Evolutionary conservation across 1,140 invertebrate genomes (phyloP).

Genomic region (Ceratina japonica): DNA sequence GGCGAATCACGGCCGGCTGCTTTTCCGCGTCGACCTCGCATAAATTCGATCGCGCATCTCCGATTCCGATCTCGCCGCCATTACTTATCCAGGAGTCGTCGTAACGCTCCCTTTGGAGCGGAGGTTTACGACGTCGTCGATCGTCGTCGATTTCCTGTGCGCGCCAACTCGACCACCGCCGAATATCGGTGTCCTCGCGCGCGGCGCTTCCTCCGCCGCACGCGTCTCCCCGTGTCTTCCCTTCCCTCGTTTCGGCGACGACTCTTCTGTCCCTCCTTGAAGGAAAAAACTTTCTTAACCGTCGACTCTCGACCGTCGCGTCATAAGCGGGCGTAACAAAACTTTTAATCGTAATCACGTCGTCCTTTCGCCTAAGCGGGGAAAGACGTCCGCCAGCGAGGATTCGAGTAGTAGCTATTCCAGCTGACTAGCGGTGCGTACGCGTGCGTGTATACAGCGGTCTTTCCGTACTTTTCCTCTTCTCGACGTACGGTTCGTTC

Average conservation of each 20-base stretch:
- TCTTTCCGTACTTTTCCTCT: not conserved
- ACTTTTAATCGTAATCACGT: slow-evolving; percentile 14
- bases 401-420: too few species aligned
- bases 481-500: slow-evolving; percentile 47
- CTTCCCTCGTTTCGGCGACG: not conserved
- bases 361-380: not conserved
- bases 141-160: slow-evolving; percentile 50
- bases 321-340: slow-evolving; percentile 2
- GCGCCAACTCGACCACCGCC: slow-evolving; percentile 28
- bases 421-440: too few species aligned
- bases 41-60: slow-evolving; percentile 42
- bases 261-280: slow-evolving; percentile 42
- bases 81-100: slow-evolving; percentile 35
- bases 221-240: not conserved
- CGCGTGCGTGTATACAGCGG: too few species aligned
- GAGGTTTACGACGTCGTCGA: slow-evolving; percentile 38
- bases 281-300: not conserved
- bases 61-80: slow-evolving; percentile 40
- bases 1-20: not conserved
- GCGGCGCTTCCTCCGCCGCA: not conserved
- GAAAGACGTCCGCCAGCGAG: slow-evolving; percentile 33
- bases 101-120: slow-evolving; percentile 26
- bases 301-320: not conserved
- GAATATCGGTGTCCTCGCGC: slow-evolving; percentile 51
- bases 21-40: slow-evolving; percentile 38